Conservation (phyloP, 2,797 vertebrate species). For the Calcarius lapponicus region DNA sequence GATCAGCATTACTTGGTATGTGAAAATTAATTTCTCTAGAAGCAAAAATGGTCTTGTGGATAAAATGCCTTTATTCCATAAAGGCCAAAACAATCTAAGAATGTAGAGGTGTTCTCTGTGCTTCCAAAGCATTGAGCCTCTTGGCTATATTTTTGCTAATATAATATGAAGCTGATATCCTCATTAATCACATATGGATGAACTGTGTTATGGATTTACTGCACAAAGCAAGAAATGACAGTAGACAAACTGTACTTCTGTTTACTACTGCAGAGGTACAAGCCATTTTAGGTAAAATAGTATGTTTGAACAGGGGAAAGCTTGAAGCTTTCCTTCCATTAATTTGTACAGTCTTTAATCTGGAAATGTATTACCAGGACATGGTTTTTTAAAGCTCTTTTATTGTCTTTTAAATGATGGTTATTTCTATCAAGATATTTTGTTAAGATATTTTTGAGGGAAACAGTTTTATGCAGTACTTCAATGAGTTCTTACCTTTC, state of each 20-base stretch:
- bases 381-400: background rate
- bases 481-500: background rate
- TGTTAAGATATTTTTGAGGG: background rate
- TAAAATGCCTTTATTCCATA: background rate
- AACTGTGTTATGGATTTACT: background rate
- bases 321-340: background rate
- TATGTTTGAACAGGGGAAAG: background rate
- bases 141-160: background rate
- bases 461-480: background rate
- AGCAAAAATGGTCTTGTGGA: background rate
- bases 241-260: background rate
- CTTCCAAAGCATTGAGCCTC: background rate
- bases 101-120: background rate
- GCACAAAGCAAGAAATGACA: background rate
- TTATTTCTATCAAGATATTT: background rate
- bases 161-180: background rate
- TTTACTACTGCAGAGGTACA: background rate
- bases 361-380: background rate
- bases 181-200: background rate
- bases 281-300: background rate
- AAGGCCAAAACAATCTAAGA: background rate
- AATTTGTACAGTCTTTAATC: background rate
- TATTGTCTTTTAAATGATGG: background rate
- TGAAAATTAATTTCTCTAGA: background rate
- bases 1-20: background rate